phyloP scores from a whole-genome alignment of 2,113 vertebrate species.

The Origma solitaria region DNA sequence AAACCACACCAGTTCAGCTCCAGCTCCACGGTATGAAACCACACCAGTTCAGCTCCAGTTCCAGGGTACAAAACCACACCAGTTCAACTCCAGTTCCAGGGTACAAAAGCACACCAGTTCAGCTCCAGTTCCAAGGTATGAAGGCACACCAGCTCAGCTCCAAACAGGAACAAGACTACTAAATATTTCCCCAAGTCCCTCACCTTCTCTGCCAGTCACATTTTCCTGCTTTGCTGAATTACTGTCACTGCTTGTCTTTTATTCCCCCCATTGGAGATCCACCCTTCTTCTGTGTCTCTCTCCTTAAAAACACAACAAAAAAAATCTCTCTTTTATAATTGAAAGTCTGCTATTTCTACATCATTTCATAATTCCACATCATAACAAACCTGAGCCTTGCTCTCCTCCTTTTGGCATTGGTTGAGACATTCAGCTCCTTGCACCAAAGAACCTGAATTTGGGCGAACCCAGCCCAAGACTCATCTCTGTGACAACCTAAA shows the following conservation, averaged over 20 bases:
- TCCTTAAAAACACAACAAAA: neutral
- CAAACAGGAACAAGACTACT: neutral
- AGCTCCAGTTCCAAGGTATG: neutral
- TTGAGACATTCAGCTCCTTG: neutral
- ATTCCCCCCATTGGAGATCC: rapidly evolving
- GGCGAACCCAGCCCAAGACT: neutral
- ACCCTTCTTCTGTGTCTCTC: neutral
- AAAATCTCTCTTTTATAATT: neutral
- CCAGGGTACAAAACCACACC: neutral
- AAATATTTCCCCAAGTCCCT: neutral
- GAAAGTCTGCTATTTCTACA: neutral
- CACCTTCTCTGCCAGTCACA: neutral
- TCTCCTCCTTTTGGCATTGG: neutral
- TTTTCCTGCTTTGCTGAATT: neutral
- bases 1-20: neutral
- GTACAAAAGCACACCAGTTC: neutral
- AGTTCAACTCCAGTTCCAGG: neutral
- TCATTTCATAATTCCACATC: neutral
- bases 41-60: neutral
- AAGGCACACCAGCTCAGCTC: neutral
- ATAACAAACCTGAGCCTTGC: neutral
- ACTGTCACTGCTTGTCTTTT: neutral
- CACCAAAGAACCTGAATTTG: neutral
- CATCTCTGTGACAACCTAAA: neutral
- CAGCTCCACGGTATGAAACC: neutral